Base-by-base conservation (phyloP, 1,140 invertebrate species). In the Drosophila watanabei region DNA sequence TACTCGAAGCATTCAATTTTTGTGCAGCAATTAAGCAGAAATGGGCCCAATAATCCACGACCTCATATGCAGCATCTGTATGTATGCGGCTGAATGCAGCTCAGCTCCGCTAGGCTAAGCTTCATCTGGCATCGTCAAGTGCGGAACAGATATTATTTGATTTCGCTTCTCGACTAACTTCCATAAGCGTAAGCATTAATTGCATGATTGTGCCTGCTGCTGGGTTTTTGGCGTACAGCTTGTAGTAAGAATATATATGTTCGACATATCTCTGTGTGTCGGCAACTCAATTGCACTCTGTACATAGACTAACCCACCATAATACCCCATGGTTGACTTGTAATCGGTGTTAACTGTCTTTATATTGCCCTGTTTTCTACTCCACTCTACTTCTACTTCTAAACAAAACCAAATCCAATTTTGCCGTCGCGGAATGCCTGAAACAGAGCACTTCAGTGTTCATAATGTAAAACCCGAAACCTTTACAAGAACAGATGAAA, bases 391-490 rank as follows among this genome's bases (percentile, higher is more conserved):
- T 64, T 60, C 75, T 51, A 39, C 54, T 24, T 37, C 54, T 20
- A n/a, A 39, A 24, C 35, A 57, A 57, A 56, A 28, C 10, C 24
- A 51, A 66, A 45, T 8, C 37, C 45, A 59, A 66, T 64, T 60
- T 64, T 71, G 88, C 63, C 66, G 37, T 72, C 79, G 60, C 56
- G 85, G 86, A 89, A 89, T 77, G 81, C 86, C 87, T 90, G 58
- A 82, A 76, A 89, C 88, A 92, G 91, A 92, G 91, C 91, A 92
- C 91, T 82, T 91, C 91, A 92, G 91, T 92, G 92, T 92, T 92
- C 91, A 92, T 82, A 92, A 82, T 84, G 82, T 92, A 80, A 91
- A 91, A 90, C 48, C 79, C 60, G 82, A 89, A 83, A 77, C 72
- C 46, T 91, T 91, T 91, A 91, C 87, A 80, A 92, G 49, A 65